Conservation (phyloP, 2,888 invertebrate species). For the Mamestra brassicae region DNA sequence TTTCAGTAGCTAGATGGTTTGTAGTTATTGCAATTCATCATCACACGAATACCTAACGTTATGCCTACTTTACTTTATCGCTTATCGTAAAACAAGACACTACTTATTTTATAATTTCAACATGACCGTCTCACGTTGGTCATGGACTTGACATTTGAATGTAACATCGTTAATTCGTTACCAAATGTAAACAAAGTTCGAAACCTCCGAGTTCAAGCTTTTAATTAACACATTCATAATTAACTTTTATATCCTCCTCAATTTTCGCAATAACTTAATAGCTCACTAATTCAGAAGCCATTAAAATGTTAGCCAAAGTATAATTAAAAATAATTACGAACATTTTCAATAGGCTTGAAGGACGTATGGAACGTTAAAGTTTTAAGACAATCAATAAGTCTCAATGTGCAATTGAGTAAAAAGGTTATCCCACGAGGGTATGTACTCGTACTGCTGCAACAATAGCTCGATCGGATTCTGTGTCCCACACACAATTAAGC, state of each 20-base stretch:
- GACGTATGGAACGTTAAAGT: conserved; percentile 41
- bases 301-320: conserved; percentile 48
- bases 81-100: background rate
- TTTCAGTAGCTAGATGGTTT: background rate
- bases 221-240: conserved; percentile 42
- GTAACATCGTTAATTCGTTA: conserved; percentile 27
- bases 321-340: conserved; percentile 56
- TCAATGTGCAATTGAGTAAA: conserved; percentile 62
- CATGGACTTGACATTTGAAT: conserved; percentile 64
- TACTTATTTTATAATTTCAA: conserved; percentile 19
- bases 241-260: conserved; percentile 37
- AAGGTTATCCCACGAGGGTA: conserved; percentile 69
- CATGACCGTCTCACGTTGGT: conserved; percentile 38
- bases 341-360: conserved; percentile 47
- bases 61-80: background rate
- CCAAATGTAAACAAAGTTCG: conserved; percentile 45
- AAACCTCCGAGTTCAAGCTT: conserved; percentile 30
- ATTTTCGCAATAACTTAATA: conserved; percentile 48
- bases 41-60: background rate
- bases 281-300: conserved; percentile 30
- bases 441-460: conserved; percentile 57
- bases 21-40: background rate
- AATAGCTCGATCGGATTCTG: conserved; percentile 63
- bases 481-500: conserved; percentile 67
- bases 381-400: conserved; percentile 55